Base-by-base conservation (phyloP, 1,140 invertebrate species). In the Papilio polytes region DNA sequence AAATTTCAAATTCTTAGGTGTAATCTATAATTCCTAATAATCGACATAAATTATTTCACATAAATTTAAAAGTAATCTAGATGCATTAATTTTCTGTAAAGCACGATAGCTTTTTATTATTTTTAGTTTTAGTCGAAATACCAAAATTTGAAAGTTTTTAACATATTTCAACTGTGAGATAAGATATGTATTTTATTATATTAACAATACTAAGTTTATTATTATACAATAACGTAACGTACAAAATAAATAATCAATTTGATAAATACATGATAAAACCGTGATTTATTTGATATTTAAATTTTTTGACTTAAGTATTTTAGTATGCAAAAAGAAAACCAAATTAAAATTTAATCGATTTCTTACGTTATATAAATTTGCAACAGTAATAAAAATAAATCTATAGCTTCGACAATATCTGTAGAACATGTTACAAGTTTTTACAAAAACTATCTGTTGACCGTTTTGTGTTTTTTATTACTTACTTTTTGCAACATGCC, bases 161-260 rank as follows among this genome's bases (percentile, higher is more conserved):
- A 70, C 22, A 70, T 70, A 31, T 31, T 36, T 70, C 13, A 36
- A 31, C 0, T 15, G 13, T 36, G 26, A 31, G 26, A 70, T 70
- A 70, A 70, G 12, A 31, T 36, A 70, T 12, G 3, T 70, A 70
- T 70, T 20, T 56, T 20, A 36, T 31, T 31, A 12, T 36, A 31
- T 70, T 70, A 70, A 70, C 26, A 70, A 31, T 15, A 70, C 63
- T 15, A 31, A 15, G 63, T 70, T 18, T 15, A 70, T 31, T 66
- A 31, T 13, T 31, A 31, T 31, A 66, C 10, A 6, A 15, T 66
- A 1, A 66, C 7, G 9, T 63, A 26, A 59, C 22, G 22, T 63
- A 26, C 20, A 70, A 70, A 70, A 31, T 70, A 70, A 31, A 31
- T 70, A 70, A 15, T 70, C 63, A 36, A 31, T 70, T 70, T 22